A percentile compares a stretch with the other conserved stretches of the same genome.
These are phyloP conservation scores for Apis laboriosa DNA, from an alignment of 1,140 invertebrate species.

Conservation along the genomic window DNA sequence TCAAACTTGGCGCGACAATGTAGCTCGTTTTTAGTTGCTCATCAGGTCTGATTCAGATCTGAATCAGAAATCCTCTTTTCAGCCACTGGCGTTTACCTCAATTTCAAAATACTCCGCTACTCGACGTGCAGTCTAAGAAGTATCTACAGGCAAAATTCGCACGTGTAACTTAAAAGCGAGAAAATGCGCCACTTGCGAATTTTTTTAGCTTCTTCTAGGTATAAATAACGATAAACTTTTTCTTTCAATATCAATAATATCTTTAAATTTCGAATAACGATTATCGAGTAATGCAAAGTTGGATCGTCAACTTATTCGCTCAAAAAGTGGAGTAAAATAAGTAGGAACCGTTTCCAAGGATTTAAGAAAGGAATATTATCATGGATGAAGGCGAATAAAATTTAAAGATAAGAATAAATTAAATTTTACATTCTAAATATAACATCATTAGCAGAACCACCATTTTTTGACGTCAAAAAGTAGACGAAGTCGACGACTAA, in stretches of 20 bases:
- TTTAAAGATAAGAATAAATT: too few relatives aligned
- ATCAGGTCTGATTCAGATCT: constrained; percentile 42
- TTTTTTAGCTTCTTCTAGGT: neutral
- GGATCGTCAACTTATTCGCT: too few relatives aligned
- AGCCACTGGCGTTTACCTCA: constrained; percentile 11
- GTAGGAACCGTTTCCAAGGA: too few relatives aligned
- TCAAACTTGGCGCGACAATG: constrained; percentile 30
- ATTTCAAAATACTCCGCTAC: constrained; percentile 3
- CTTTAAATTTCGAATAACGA: too few relatives aligned
- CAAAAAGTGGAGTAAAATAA: too few relatives aligned
- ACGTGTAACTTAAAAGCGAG: neutral
- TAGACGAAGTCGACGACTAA: neutral
- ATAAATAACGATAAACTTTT: too few relatives aligned
- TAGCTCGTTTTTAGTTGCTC: constrained; percentile 48
- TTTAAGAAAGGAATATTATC: too few relatives aligned
- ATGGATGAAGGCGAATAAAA: too few relatives aligned
- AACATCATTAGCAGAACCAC: too few relatives aligned
- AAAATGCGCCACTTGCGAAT: neutral
- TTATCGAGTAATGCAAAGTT: too few relatives aligned
- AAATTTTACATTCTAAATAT: too few relatives aligned
- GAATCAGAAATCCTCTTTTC: constrained; percentile 35
- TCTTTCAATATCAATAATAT: too few relatives aligned
- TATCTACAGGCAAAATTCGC: constrained; percentile 21
- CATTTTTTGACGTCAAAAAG: neutral
- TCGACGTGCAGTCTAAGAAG: constrained; percentile 23